Percentiles rank a stretch among this genome's conserved stretches.
phyloP scores from a whole-genome alignment of 2,113 vertebrate genomes.

The Harpagus bidentatus region DNA sequence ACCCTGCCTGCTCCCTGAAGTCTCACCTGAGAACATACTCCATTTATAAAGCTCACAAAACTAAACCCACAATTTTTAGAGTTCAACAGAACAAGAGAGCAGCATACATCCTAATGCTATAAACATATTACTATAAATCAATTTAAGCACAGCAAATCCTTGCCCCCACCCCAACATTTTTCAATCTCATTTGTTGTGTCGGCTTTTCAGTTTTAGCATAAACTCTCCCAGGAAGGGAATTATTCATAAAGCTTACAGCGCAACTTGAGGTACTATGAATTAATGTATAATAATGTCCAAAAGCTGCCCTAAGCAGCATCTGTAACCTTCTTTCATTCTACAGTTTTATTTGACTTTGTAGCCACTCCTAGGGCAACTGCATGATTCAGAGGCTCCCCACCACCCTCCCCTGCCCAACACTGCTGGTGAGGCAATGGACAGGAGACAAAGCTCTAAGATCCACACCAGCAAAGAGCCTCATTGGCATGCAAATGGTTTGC shows the following conservation, averaged over 20 bases:
- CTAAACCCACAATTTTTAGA: neutral
- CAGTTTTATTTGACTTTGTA: neutral
- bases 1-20: neutral
- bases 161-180: neutral
- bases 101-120: neutral
- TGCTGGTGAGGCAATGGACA: accelerated
- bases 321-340: neutral
- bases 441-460: neutral
- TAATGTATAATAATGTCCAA: neutral
- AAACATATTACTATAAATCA: neutral
- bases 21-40: neutral
- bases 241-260: neutral
- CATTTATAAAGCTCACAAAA: neutral
- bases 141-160: neutral
- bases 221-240: neutral
- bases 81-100: neutral
- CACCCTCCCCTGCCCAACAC: no score
- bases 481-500: neutral
- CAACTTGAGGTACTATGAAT: neutral
- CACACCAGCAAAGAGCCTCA: neutral
- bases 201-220: neutral
- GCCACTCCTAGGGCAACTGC: neutral
- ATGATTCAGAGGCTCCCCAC: neutral
- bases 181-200: neutral
- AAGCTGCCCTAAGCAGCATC: neutral